These are phyloP conservation scores for Bubalus kerabau DNA, from an alignment of 2,113 vertebrate genomes.

Conservation along the genomic window DNA sequence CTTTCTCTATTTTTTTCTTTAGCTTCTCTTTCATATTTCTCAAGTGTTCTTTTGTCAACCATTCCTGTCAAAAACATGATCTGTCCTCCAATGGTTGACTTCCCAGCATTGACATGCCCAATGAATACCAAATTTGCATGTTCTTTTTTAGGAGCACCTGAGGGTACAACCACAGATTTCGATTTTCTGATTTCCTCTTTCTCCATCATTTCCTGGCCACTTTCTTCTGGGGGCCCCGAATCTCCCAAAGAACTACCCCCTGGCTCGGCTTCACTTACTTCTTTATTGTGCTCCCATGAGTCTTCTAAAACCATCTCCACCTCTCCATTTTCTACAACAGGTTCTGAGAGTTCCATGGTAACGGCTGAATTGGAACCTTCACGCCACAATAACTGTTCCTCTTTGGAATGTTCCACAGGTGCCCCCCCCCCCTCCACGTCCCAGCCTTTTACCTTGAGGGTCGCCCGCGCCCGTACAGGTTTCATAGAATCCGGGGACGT, in stretches of 20 bases:
- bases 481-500: slow-evolving; percentile 11
- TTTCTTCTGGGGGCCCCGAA: slow-evolving; percentile 81
- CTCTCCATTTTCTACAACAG: slow-evolving; percentile 93
- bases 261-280: slow-evolving; percentile 85
- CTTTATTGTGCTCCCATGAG: slow-evolving; percentile 94
- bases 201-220: slow-evolving; percentile 86
- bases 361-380: slow-evolving; percentile 83
- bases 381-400: slow-evolving; percentile 73
- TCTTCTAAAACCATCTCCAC: slow-evolving; percentile 90
- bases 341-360: slow-evolving; percentile 87
- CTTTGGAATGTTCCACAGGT: slow-evolving; percentile 75
- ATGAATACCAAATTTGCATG: slow-evolving; percentile 98
- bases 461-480: not conserved
- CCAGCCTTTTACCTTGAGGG: slow-evolving; percentile 56
- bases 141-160: slow-evolving; percentile 95
- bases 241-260: slow-evolving; percentile 79
- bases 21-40: slow-evolving; percentile 98
- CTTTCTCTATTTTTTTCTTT: slow-evolving; percentile 99
- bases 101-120: slow-evolving; percentile 97
- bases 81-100: slow-evolving; percentile 97
- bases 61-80: slow-evolving; percentile 95
- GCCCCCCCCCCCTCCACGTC: not conserved
- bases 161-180: slow-evolving; percentile 85
- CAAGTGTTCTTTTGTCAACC: slow-evolving; percentile 98
- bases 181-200: slow-evolving; percentile 91